These are phyloP conservation scores for Lepidochrysops patricia DNA, from an alignment of 2,888 invertebrate genomes.

Conservation along the genomic window DNA sequence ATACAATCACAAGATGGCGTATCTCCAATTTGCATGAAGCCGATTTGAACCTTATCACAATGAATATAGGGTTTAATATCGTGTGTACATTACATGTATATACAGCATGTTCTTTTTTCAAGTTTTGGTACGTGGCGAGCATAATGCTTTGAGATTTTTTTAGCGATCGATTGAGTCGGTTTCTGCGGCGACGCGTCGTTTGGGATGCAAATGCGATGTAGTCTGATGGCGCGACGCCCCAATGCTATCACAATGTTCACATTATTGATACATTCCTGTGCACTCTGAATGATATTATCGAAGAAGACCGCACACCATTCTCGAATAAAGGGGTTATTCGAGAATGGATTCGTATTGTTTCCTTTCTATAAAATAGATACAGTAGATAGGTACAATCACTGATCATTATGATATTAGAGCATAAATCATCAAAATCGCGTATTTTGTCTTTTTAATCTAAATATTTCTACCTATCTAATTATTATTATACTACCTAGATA, in stretches of 20 bases:
- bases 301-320: not conserved
- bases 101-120: conserved; percentile 26
- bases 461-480: no score
- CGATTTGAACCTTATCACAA: conserved; percentile 21
- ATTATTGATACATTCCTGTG: conserved; percentile 8
- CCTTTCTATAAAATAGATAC: not conserved
- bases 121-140: conserved; percentile 40
- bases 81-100: conserved; percentile 22
- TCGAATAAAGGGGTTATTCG: no score
- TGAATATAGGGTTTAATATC: conserved; percentile 24
- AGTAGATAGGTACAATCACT: no score
- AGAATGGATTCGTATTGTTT: no score
- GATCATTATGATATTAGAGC: no score
- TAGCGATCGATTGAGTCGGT: conserved; percentile 68
- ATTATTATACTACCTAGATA: no score
- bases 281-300: not conserved
- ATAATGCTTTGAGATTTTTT: conserved; percentile 66
- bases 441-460: no score
- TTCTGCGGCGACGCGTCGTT: conserved; percentile 58
- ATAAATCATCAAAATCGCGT: no score
- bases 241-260: conserved; percentile 23
- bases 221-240: conserved; percentile 55
- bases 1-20: conserved; percentile 46
- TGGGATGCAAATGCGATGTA: conserved; percentile 67
- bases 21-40: conserved; percentile 33